Percentiles rank a stretch among this genome's conserved stretches.
Evolutionary conservation across 37 sponge, comb jelly and placozoan genomes (phyloP).

Genomic region (Axinella damicornis): DNA sequence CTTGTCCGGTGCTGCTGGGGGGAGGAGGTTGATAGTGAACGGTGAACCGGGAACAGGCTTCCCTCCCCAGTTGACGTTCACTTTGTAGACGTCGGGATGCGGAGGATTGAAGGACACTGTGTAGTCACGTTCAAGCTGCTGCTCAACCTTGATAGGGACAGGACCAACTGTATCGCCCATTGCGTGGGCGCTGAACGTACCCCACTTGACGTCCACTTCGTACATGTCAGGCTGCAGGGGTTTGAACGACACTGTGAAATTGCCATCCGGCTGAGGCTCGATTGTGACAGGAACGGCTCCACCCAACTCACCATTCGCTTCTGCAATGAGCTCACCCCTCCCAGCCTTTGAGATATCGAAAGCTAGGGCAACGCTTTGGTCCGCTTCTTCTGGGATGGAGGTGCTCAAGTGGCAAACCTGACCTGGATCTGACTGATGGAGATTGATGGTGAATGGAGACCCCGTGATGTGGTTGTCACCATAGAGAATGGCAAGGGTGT

Average conservation of each 20-base stretch:
- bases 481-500: constrained; percentile 25
- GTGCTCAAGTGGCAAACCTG: constrained; percentile 24
- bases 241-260: background rate
- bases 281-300: constrained; percentile 46
- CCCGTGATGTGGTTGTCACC: constrained; percentile 54
- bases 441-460: constrained; percentile 65
- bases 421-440: constrained; percentile 30
- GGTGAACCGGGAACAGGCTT: constrained; percentile 67
- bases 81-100: constrained; percentile 42
- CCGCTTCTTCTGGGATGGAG: background rate
- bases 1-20: constrained; percentile 36
- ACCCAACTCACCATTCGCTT: constrained; percentile 35
- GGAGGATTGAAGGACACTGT: constrained; percentile 54
- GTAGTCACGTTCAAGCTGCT: background rate
- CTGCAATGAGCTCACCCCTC: constrained; percentile 45
- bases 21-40: constrained; percentile 50
- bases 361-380: background rate
- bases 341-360: constrained; percentile 64
- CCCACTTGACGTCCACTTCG: constrained; percentile 57
- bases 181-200: constrained; percentile 52
- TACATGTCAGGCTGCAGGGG: constrained; percentile 59
- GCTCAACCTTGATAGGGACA: constrained; percentile 23
- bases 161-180: constrained; percentile 45
- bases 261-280: constrained; percentile 8
- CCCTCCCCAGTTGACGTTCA: constrained; percentile 67